Evolutionary conservation across 2,888 invertebrate species (phyloP).

Genomic region (Zele albiditarsus): DNA sequence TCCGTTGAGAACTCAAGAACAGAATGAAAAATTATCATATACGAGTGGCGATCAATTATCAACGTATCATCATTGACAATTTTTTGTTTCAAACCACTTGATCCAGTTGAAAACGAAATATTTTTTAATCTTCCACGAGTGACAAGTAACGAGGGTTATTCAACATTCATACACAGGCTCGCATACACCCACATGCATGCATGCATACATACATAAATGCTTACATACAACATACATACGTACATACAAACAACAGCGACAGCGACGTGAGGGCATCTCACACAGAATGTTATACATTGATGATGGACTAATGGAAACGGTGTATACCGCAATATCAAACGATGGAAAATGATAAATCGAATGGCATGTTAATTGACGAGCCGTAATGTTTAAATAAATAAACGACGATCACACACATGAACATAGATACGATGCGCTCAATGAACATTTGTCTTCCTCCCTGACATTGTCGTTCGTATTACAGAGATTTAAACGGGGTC

Average conservation of each 20-base stretch:
- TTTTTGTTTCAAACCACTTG: constrained; percentile 26
- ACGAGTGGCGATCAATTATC: constrained; percentile 27
- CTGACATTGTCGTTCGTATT: background rate
- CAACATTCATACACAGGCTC: background rate
- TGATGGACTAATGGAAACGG: constrained; percentile 12
- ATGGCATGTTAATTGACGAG: constrained; percentile 67
- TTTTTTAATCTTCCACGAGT: constrained; percentile 1
- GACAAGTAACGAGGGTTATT: constrained; percentile 7
- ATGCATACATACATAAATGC: background rate
- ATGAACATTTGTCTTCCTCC: constrained; percentile 11
- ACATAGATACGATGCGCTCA: constrained; percentile 7
- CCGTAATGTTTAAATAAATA: constrained; percentile 59
- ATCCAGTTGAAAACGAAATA: background rate
- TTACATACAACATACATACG: background rate
- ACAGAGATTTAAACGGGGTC: constrained; percentile 36
- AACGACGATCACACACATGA: constrained; percentile 45
- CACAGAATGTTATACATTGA: background rate
- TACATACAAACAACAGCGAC: constrained; percentile 1
- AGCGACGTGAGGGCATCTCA: background rate
- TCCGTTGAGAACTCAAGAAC: constrained; percentile 64
- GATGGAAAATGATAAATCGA: constrained; percentile 54
- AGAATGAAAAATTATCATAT: constrained; percentile 29
- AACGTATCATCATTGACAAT: constrained; percentile 22
- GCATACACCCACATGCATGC: background rate
- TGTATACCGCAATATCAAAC: constrained; percentile 34